phyloP scores from a whole-genome alignment of 2,888 invertebrate species.

The Calameuta pallipes region DNA sequence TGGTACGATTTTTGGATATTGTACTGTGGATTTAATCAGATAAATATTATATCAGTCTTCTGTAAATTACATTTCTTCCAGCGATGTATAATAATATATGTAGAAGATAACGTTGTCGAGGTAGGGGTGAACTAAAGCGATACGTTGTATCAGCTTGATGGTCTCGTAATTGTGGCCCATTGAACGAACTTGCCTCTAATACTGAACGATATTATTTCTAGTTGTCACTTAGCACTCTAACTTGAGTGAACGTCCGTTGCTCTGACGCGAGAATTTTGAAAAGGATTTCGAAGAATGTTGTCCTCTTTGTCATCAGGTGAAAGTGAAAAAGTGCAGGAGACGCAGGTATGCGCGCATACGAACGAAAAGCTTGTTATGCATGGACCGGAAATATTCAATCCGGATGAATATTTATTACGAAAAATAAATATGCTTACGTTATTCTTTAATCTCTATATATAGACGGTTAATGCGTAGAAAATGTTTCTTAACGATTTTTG shows the following conservation, averaged over 20 bases:
- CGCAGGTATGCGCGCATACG: neutral
- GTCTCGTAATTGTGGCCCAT: conserved; percentile 8
- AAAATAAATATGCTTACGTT: neutral
- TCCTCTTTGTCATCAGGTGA: neutral
- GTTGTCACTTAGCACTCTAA: neutral
- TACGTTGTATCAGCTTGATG: neutral
- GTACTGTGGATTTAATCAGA: neutral
- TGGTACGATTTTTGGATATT: neutral
- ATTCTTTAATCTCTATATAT: neutral
- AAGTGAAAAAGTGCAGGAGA: neutral
- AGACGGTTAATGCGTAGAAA: neutral
- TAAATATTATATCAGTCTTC: neutral
- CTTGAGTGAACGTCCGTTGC: neutral
- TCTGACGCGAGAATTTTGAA: neutral
- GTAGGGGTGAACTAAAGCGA: neutral
- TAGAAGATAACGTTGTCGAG: neutral
- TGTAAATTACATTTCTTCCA: neutral
- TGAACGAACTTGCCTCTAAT: conserved; percentile 1
- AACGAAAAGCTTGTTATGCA: neutral
- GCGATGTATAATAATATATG: neutral
- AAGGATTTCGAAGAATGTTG: neutral
- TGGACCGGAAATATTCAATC: neutral
- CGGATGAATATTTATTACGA: neutral
- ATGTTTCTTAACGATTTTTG: neutral
- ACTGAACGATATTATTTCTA: neutral